These are phyloP conservation scores for Limonius californicus DNA, from an alignment of 1,140 invertebrate genomes.

Conservation along the genomic window DNA sequence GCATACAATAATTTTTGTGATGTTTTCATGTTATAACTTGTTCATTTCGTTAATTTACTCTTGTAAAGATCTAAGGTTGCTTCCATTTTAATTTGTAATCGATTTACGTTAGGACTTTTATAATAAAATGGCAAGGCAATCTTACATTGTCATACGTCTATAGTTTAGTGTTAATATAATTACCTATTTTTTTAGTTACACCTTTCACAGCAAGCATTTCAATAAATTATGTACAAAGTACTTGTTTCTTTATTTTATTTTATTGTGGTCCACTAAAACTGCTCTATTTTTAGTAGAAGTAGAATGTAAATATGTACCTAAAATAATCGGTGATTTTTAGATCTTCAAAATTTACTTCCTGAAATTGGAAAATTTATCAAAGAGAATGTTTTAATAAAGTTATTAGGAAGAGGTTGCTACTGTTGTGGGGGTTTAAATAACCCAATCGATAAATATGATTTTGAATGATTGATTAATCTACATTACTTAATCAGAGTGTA, in stretches of 20 bases:
- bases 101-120: not conserved
- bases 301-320: too few relatives aligned
- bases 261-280: too few relatives aligned
- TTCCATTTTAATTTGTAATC: slow-evolving; percentile 6
- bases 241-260: not conserved
- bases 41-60: slow-evolving; percentile 13
- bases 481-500: too few relatives aligned
- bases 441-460: too few relatives aligned
- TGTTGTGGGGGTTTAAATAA: too few relatives aligned
- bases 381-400: too few relatives aligned
- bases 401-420: too few relatives aligned
- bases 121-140: slow-evolving; percentile 4
- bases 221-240: slow-evolving; percentile 13
- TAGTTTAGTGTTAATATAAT: slow-evolving; percentile 13
- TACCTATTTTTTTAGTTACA: not conserved
- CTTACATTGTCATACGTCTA: not conserved
- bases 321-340: too few relatives aligned
- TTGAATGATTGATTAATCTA: too few relatives aligned
- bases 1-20: slow-evolving; percentile 7
- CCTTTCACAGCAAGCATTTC: not conserved
- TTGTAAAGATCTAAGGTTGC: slow-evolving; percentile 8
- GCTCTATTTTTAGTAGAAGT: too few relatives aligned
- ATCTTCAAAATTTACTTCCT: too few relatives aligned
- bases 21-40: slow-evolving; percentile 8
- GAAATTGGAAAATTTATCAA: too few relatives aligned